Percentiles rank a stretch among this genome's conserved stretches.
phyloP scores from a whole-genome alignment of 2,113 vertebrate genomes.

The Ranitomeya variabilis region DNA sequence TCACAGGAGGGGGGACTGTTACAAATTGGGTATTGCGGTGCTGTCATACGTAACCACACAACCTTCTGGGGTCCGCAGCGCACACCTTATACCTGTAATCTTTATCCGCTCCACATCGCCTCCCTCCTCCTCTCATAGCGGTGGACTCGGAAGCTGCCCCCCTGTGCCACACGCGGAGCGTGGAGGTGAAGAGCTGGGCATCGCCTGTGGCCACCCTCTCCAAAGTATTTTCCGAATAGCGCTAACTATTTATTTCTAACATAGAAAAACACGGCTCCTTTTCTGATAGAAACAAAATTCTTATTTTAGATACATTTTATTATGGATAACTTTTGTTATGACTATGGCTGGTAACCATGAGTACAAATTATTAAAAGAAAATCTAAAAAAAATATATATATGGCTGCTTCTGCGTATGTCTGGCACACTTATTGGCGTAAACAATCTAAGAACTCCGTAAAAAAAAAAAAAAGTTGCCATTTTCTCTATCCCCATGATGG shows the following conservation, averaged over 20 bases:
- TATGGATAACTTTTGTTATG: constrained; percentile 80
- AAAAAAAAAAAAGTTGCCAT: no score
- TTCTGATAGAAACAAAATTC: constrained; percentile 70
- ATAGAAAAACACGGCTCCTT: constrained; percentile 62
- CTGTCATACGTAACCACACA: not conserved
- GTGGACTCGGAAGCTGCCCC: constrained; percentile 59
- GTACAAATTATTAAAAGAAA: constrained; percentile 74
- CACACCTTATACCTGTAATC: not conserved
- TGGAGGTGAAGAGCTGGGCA: constrained; percentile 31
- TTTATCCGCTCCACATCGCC: constrained; percentile 2
- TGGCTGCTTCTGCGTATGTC: not conserved
- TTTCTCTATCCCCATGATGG: no score
- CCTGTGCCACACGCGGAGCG: constrained; percentile 41
- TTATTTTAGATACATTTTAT: constrained; percentile 80
- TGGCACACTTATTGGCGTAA: not conserved
- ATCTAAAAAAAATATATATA: constrained; percentile 59
- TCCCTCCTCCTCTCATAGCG: constrained; percentile 61
- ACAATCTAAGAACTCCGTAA: no score
- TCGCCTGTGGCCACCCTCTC: constrained; percentile 40
- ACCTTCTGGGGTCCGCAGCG: not conserved
- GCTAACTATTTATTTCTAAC: constrained; percentile 64
- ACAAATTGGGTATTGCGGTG: not conserved
- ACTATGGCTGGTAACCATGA: constrained; percentile 80
- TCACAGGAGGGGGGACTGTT: not conserved
- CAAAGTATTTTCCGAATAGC: constrained; percentile 61